Conservation (phyloP, 2,113 vertebrate species). For the Lamprotornis superbus region DNA sequence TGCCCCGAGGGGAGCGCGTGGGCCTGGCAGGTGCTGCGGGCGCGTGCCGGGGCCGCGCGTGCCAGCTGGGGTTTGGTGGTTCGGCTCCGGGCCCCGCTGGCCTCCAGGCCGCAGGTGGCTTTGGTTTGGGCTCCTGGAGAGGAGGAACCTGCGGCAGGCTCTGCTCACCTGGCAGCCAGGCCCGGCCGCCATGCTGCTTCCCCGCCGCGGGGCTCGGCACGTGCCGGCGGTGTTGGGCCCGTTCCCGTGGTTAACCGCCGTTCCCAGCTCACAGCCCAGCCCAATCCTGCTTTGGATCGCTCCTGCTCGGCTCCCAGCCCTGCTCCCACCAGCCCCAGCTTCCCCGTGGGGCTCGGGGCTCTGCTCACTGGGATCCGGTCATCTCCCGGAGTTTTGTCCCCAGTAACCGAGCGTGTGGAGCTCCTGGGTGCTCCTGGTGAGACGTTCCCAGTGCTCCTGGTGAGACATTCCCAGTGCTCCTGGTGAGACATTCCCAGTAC, state of each 20-base stretch:
- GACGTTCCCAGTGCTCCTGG: neutral
- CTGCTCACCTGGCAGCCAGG: neutral
- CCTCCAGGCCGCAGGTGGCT: accelerated
- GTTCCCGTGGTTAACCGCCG: neutral
- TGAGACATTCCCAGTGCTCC: too few species aligned
- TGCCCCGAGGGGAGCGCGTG: neutral
- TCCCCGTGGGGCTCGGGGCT: too few species aligned
- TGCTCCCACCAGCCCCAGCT: too few species aligned
- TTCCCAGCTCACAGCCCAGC: too few species aligned
- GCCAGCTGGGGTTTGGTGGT: neutral
- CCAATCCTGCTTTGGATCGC: too few species aligned
- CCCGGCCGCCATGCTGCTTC: neutral
- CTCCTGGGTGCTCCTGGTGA: neutral
- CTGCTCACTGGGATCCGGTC: too few species aligned
- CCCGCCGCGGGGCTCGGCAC: neutral
- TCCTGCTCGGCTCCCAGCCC: too few species aligned
- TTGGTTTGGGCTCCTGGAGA: neutral
- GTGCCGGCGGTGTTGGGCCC: neutral
- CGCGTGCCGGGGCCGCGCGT: neutral
- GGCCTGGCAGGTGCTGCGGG: neutral
- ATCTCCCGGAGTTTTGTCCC: too few species aligned
- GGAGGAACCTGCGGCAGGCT: neutral
- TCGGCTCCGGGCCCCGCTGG: too few species aligned
- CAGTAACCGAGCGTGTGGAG: accelerated
- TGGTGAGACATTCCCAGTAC: neutral